Evolutionary conservation across 2,113 vertebrate species (phyloP), one percentile per base, ranked within the genome.

Genomic region (Dinomys branickii): DNA sequence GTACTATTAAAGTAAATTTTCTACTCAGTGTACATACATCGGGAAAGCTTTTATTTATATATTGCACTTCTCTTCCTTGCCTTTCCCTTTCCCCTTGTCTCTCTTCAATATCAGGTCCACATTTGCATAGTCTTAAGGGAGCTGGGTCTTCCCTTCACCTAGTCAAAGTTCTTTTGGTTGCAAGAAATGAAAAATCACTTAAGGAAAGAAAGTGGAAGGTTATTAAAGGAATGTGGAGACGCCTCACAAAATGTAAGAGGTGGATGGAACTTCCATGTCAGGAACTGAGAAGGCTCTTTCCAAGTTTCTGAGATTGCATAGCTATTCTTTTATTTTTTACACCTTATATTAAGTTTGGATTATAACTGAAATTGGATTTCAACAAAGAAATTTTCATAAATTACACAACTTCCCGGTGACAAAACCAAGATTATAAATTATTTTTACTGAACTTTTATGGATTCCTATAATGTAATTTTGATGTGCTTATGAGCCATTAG

Each of bases 311-410:
- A 10, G n/a, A 88, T 20, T 94, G 5, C 24, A 71, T 73, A 54
- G 47, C 2, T 61, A 61, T 28, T 61, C 59, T 61, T 38, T 69
- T 69, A n/a, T 69, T n/a, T n/a, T 69, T 63, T 86, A 75, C 58
- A 88, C 86, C 30, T 87, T 75, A 63, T 61, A 94, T 44, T 75
- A 94, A 93, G 41, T 96, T 93, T 91, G 56, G 9, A 87, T 96
- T 94, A 84, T 81, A 84, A 89, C 47, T 94, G 73, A 97, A 97
- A 96, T 95, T 96, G 47, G 17, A 97, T 95, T 96, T 95, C 54
- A 84, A 73, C 88, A 96, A 96, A 93, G 59, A 98, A 97, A 96
- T 95, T 94, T 96, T 33, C 88, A 65, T 83, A 84, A 19, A 93
- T 94, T 88, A 91, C 96, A 96, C 96, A 96, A 93, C 56, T 92